Evolutionary conservation across 2,888 invertebrate genomes (phyloP).

Genomic region (Mythimna albipuncta): DNA sequence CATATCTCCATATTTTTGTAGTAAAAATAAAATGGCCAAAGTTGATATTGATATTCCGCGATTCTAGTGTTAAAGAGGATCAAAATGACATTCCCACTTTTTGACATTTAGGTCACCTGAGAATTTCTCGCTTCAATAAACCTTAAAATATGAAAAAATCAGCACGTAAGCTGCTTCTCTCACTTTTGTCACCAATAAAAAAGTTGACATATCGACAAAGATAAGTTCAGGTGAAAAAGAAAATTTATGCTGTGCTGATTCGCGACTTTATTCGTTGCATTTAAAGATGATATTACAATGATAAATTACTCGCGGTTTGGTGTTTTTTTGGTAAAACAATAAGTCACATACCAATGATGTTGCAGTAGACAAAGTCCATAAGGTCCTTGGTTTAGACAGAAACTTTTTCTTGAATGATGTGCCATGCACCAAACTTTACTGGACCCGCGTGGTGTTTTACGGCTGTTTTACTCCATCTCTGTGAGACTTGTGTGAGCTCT

Average conservation of each 20-base stretch:
- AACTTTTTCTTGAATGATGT: neutral
- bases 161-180: constrained; percentile 14
- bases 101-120: neutral
- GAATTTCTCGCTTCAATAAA: neutral
- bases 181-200: constrained; percentile 27
- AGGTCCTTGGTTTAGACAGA: neutral
- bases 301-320: constrained; percentile 13
- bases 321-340: constrained; percentile 33
- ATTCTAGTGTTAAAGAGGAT: too few relatives aligned
- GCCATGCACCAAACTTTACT: neutral
- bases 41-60: too few relatives aligned
- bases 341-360: neutral
- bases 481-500: neutral
- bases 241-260: constrained; percentile 11
- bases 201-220: constrained; percentile 38
- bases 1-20: too few relatives aligned
- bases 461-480: neutral
- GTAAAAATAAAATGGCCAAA: too few relatives aligned
- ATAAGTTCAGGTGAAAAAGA: constrained; percentile 23
- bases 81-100: too few relatives aligned
- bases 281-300: constrained; percentile 28
- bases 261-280: constrained; percentile 20
- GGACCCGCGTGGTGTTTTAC: neutral
- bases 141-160: constrained; percentile 4
- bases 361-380: constrained; percentile 17